Conservation (phyloP, 2,797 vertebrate species). For the Intellagama lesueurii region DNA sequence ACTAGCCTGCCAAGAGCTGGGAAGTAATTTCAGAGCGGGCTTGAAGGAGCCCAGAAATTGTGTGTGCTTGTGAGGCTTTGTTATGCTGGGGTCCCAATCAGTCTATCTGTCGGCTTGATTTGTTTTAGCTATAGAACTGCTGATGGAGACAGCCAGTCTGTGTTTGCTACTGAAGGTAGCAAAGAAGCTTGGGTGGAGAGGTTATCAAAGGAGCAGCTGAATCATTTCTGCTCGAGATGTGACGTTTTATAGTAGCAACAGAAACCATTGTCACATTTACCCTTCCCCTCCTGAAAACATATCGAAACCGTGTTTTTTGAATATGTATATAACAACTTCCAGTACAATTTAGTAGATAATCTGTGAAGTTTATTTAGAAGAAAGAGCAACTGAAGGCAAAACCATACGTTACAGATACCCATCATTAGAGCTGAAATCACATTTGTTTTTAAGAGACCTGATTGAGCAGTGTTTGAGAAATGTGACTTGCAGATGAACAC, state of each 20-base stretch:
- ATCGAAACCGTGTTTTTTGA: background rate
- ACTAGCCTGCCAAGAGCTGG: background rate
- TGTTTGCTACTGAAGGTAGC: constrained; percentile 52
- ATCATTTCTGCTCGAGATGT: background rate
- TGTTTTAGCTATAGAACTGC: constrained; percentile 33
- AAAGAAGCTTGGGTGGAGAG: constrained; percentile 46
- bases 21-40: background rate
- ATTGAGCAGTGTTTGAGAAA: no score
- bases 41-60: constrained; percentile 8
- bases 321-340: background rate
- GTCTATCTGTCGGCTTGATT: constrained; percentile 8
- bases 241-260: background rate
- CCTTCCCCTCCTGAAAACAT: background rate
- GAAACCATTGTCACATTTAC: background rate
- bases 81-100: constrained; percentile 1
- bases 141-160: constrained; percentile 61
- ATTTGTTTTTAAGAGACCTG: no score
- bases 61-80: constrained; percentile 12
- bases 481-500: no score
- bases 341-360: background rate
- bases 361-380: background rate
- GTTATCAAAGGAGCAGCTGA: constrained; percentile 40
- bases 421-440: no score
- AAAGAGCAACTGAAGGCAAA: background rate
- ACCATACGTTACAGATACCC: no score